Evolutionary conservation across 2,113 vertebrate species (phyloP).

Genomic region (Heteronetta atricapilla): DNA sequence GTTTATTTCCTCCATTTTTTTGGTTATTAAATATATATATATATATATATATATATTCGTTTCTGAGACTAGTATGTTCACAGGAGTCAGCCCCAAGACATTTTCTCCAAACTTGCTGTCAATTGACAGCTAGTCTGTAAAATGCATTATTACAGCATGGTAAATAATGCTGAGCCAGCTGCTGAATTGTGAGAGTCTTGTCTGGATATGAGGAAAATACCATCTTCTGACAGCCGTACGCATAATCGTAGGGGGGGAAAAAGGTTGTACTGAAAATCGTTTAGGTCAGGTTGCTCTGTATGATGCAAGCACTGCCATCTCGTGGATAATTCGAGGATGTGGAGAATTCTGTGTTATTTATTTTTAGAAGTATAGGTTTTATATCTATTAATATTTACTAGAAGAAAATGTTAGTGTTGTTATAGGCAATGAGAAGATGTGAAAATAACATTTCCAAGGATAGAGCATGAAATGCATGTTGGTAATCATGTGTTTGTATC

Average conservation of each 20-base stretch:
- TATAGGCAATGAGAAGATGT: background rate
- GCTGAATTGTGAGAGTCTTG: background rate
- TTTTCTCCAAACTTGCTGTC: background rate
- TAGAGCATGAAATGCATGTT: background rate
- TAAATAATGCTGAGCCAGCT: background rate
- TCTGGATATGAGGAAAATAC: background rate
- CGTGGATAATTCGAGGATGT: slow-evolving; percentile 12
- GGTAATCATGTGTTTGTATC: background rate
- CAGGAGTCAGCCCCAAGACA: background rate
- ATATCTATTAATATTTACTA: background rate
- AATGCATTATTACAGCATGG: background rate
- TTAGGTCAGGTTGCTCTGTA: background rate
- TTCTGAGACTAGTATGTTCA: background rate
- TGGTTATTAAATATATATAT: too few species aligned
- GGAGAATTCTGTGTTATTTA: background rate
- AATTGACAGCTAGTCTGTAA: background rate
- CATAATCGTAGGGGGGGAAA: background rate
- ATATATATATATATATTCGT: too few species aligned
- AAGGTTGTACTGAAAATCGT: rapidly evolving
- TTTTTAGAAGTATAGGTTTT: background rate
- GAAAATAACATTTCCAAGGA: background rate
- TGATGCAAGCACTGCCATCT: slow-evolving; percentile 54
- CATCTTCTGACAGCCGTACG: background rate
- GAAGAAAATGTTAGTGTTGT: background rate
- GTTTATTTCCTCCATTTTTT: too few species aligned